Base-by-base conservation (phyloP, 2,797 vertebrate species). In the Typhlichthys eigenmanni region DNA sequence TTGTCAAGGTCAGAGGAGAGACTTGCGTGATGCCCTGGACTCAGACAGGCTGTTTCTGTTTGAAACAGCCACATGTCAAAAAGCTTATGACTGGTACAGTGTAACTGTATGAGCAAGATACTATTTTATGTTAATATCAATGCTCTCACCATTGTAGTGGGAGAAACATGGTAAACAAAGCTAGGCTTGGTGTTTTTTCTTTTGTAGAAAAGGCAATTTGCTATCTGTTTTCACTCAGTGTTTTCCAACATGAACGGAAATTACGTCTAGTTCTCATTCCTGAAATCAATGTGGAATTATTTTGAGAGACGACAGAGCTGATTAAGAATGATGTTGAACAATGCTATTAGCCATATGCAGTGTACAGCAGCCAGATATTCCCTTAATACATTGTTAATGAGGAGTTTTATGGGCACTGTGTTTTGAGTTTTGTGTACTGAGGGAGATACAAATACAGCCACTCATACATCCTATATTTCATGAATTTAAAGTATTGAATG, bases 41-140 rank as follows among this genome's bases (percentile, higher is more conserved):
- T 58, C 55, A 55, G 48, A 7, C 53, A 57, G 51, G 62, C 45
- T 62, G 16, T 57, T 49, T 56, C 47, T 55, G 63, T n/a, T 47
- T 51, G 38, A 76, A 67, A 24, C 38, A 51, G 57, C 51, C 14
- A 46, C 11, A 32, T 32, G 55, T 45, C 55, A 59, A 32, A 16
- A 64, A 38, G 24, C 32, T 29, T 45, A 29, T 54, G 57, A 50
- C 46, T 50, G 45, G 49, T 55, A 47, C 24, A 58, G 32, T 62
- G 53, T 55, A 34, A 58, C 45, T 62, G 53, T 55, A 34, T 14
- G 16, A 45, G 7, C 32, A 50, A 54, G 54, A 62, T 61, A 14
- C 58, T 61, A 14, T 53, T 16, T 54, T 13, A 48, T 14, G 32
- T 32, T 53, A 48, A 32, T 13, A 5, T 51, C 17, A 38, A 38